Percentiles rank a stretch among this genome's conserved stretches.
Evolutionary conservation across 2,113 vertebrate species (phyloP).

Genomic region (Bos javanicus): DNA sequence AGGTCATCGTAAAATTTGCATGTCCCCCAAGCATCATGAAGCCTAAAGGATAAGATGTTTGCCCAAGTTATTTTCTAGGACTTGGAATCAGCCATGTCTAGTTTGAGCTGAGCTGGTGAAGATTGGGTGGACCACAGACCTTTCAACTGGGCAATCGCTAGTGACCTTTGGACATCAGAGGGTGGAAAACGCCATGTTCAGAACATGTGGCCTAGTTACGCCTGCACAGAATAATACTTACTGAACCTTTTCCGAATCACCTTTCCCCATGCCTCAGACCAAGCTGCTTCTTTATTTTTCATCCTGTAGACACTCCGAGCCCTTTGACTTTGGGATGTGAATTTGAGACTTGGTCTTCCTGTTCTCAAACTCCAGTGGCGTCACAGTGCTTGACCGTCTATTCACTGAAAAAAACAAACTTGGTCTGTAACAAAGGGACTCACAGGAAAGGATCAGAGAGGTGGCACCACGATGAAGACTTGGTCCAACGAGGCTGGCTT

Average conservation of each 20-base stretch:
- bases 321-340: not conserved
- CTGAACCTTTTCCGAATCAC: not conserved
- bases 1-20: not conserved
- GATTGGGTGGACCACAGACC: not conserved
- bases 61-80: not conserved
- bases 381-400: not conserved
- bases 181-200: not conserved
- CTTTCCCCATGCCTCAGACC: not conserved
- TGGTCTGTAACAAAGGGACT: not conserved
- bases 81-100: not conserved
- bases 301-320: accelerated
- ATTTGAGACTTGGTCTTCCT: not conserved
- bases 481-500: not conserved
- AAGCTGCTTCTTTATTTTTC: not conserved
- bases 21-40: not conserved
- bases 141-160: not conserved
- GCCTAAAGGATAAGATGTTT: not conserved
- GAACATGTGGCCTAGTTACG: not conserved
- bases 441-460: not conserved
- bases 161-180: not conserved
- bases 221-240: not conserved
- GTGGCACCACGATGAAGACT: not conserved
- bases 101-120: not conserved
- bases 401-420: not conserved
- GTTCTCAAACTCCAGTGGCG: not conserved